These are phyloP conservation scores for Platygyra sinensis DNA, from an alignment of 64 coral and sea anemone species.

Conservation along the genomic window DNA sequence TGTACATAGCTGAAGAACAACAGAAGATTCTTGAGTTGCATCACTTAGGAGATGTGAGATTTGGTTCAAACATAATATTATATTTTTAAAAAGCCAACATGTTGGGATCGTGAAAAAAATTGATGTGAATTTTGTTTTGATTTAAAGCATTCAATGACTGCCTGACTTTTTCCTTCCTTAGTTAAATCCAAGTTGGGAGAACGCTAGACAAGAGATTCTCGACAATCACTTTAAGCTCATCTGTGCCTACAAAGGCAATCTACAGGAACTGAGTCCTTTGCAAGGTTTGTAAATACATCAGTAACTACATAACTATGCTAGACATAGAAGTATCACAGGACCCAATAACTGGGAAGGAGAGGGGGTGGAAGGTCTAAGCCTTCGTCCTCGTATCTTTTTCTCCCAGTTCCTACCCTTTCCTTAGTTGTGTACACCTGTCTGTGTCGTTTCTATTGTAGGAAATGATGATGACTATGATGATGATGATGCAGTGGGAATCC, in stretches of 20 bases:
- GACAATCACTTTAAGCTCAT: slow-evolving; percentile 97
- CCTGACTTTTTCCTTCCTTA: not conserved
- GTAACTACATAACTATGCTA: no score
- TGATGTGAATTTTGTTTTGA: no score
- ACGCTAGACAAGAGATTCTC: slow-evolving; percentile 81
- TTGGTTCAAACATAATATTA: not conserved
- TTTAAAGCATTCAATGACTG: no score
- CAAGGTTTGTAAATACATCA: slow-evolving; percentile 71
- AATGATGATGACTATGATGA: no score
- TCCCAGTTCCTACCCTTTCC: not conserved
- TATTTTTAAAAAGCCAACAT: not conserved
- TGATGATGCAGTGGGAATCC: no score
- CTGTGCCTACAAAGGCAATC: slow-evolving; percentile 80
- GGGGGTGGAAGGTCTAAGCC: not conserved
- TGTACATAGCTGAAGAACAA: slow-evolving; percentile 95
- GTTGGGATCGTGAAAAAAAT: no score
- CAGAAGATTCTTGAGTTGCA: slow-evolving; percentile 93
- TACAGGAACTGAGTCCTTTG: slow-evolving; percentile 80
- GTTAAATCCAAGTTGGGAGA: slow-evolving; percentile 91
- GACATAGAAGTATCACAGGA: no score
- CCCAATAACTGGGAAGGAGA: no score
- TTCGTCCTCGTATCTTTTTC: no score
- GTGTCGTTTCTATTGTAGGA: not conserved
- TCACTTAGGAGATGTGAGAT: slow-evolving; percentile 94
- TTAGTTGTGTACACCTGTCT: not conserved